Base-by-base conservation (phyloP, 2,797 vertebrate species). In the Novumbra hubbsi region DNA sequence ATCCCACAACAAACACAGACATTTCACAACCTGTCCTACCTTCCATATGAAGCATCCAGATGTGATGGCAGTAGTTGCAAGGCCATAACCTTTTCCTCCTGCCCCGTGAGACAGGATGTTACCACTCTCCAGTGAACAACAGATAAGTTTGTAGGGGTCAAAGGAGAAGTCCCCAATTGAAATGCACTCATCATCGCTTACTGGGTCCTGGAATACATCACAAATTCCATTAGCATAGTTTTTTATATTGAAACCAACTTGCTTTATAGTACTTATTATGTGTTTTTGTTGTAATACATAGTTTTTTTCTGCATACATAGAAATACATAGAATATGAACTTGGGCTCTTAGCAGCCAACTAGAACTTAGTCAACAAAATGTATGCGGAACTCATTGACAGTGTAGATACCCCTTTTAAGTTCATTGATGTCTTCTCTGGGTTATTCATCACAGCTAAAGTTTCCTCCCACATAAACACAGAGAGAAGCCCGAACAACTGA, bases 11-110 rank as follows among this genome's bases (percentile, higher is more conserved):
- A 32, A 32, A 32, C 5, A 45, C 41, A 45, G 12, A 45, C 41
- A 45, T 45, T 45, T 1, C 41, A 45, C 41, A 45, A 45, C 41
- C 41, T 14, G 12, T 45, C 8, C 34, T 81, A 93, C 94, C 89
- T 95, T 95, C 94, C 94, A 95, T 78, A 93, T 94, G 73, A 94
- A 95, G 81, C 93, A 95, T 68, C 94, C 94, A 17, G 94, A 94
- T 55, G 92, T 94, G 81, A 95, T 94, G n/a, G 91, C 89, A 1
- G 94, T 94, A 75, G 93, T 94, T 38, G 94, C 92, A 73, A 95
- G 87, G 50, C 94, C 94, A 0, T 94, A 95, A 16, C 94, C 94
- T 86, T 95, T 95, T 5, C 94, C 94, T n/a, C 94, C 94, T 2
- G 92, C 88, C 32, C 94, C 94, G 49, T 95, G 94, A 1, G 92